Conservation (phyloP, 2,888 invertebrate genomes). For the Eupithecia insigniata region DNA sequence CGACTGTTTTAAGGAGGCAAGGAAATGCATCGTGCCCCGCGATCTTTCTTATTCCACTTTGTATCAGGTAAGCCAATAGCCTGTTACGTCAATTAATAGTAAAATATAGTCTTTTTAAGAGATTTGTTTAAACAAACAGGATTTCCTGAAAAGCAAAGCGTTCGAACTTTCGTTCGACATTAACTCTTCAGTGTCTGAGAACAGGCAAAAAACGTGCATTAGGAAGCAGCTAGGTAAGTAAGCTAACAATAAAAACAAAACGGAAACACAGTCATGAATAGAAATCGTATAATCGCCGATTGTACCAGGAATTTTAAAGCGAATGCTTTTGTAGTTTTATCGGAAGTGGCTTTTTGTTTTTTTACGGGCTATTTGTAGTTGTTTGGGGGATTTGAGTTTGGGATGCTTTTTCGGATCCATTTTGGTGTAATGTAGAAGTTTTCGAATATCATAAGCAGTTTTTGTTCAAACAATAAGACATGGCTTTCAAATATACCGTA, state of each 20-base stretch:
- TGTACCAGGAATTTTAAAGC: slow-evolving; percentile 31
- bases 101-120: too few species aligned
- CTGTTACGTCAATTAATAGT: too few species aligned
- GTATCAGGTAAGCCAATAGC: neutral
- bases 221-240: slow-evolving; percentile 41
- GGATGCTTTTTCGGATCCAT: slow-evolving; percentile 10
- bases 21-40: too few species aligned
- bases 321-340: slow-evolving; percentile 20
- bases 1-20: too few species aligned
- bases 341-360: slow-evolving; percentile 15
- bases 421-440: slow-evolving; percentile 1
- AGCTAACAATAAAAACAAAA: slow-evolving; percentile 45
- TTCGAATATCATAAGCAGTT: neutral
- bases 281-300: slow-evolving; percentile 47
- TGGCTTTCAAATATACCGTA: neutral
- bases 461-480: too few species aligned
- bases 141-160: neutral
- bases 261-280: slow-evolving; percentile 44
- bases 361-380: slow-evolving; percentile 6
- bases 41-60: neutral
- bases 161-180: neutral
- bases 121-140: neutral
- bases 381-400: slow-evolving; percentile 2
- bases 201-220: slow-evolving; percentile 43
- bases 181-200: slow-evolving; percentile 19